These are phyloP conservation scores for Nephrotoma flavescens DNA, from an alignment of 2,888 invertebrate genomes.

Conservation along the genomic window DNA sequence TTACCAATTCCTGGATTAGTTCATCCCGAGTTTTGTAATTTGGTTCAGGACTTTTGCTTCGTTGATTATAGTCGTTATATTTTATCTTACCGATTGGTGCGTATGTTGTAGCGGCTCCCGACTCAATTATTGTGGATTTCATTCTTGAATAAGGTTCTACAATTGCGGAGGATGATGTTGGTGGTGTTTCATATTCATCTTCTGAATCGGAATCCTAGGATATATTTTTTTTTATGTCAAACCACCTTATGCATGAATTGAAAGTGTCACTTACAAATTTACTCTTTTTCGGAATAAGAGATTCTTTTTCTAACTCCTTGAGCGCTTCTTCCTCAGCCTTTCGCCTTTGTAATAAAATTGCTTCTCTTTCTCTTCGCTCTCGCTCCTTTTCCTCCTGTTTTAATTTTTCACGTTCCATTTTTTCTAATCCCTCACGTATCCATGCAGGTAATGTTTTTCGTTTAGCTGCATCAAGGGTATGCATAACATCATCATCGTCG, in stretches of 20 bases:
- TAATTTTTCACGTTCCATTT: slow-evolving; percentile 90
- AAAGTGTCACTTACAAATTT: slow-evolving; percentile 3
- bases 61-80: background rate
- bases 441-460: slow-evolving; percentile 88
- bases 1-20: slow-evolving; percentile 5
- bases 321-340: slow-evolving; percentile 35
- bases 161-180: background rate
- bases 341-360: slow-evolving; percentile 37
- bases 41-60: background rate
- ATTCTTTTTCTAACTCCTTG: slow-evolving; percentile 18
- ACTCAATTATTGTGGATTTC: background rate
- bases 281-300: slow-evolving; percentile 4
- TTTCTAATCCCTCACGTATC: slow-evolving; percentile 84
- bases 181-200: background rate
- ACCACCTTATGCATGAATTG: background rate
- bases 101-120: background rate
- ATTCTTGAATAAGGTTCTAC: background rate
- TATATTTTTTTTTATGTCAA: slow-evolving; percentile 10
- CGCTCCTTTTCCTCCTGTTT: slow-evolving; percentile 70
- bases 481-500: slow-evolving; percentile 16
- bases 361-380: slow-evolving; percentile 47
- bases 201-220: slow-evolving; percentile 6
- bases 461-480: slow-evolving; percentile 64
- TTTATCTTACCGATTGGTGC: background rate
- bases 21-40: slow-evolving; percentile 4